Percentiles rank a stretch among this genome's conserved stretches.
These are phyloP conservation scores for Drosophila bunnanda DNA, from an alignment of 2,888 invertebrate species.

Conservation along the genomic window DNA sequence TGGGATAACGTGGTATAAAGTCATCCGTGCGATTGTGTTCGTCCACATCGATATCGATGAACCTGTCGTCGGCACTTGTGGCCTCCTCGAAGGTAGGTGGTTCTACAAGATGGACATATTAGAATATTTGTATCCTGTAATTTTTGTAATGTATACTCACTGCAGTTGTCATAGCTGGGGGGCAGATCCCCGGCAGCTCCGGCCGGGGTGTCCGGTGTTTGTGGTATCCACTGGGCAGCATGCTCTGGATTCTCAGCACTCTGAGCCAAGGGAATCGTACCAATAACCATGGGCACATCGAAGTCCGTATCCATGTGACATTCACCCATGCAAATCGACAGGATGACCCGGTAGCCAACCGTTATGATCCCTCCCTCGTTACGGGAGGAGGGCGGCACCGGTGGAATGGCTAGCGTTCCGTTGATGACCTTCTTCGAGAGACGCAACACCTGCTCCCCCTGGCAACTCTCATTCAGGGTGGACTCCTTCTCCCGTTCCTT, in stretches of 20 bases:
- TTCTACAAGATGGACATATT: not conserved
- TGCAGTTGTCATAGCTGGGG: constrained; percentile 70
- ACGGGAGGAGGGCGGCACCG: constrained; percentile 66
- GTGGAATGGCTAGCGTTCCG: constrained; percentile 58
- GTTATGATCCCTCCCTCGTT: constrained; percentile 52
- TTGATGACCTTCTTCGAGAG: constrained; percentile 58
- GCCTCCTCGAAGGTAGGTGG: constrained; percentile 60
- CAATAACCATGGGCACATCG: constrained; percentile 61
- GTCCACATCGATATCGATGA: constrained; percentile 68
- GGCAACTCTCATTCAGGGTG: constrained; percentile 36
- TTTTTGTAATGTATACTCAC: constrained; percentile 45
- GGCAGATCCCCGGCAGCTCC: constrained; percentile 60
- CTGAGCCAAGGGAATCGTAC: constrained; percentile 73
- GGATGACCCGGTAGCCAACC: constrained; percentile 53
- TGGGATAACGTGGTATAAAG: constrained; percentile 76
- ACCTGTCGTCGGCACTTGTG: constrained; percentile 59
- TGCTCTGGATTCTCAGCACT: constrained; percentile 57
- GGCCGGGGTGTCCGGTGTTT: constrained; percentile 61
- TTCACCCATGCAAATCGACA: constrained; percentile 47
- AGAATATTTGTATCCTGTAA: not conserved
- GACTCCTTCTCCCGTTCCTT: constrained; percentile 43
- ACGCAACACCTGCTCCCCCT: constrained; percentile 55
- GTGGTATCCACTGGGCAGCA: constrained; percentile 62
- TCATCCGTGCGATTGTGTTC: constrained; percentile 66
- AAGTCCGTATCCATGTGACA: constrained; percentile 58